Percentiles rank a stretch among this genome's conserved stretches.
phyloP scores from a whole-genome alignment of 2,113 vertebrate genomes.

The Hiodon alosoides region DNA sequence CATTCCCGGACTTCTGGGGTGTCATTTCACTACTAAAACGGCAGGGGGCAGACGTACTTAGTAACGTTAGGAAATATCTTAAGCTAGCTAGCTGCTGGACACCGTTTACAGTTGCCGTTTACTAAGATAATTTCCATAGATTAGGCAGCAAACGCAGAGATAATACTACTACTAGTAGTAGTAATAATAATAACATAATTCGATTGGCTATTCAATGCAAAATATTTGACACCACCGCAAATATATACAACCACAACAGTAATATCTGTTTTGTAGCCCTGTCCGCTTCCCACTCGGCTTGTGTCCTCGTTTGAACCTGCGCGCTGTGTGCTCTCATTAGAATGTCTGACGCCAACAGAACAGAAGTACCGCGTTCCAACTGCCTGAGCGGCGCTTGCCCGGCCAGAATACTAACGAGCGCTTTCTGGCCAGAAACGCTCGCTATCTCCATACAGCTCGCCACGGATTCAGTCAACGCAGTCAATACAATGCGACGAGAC shows the following conservation, averaged over 20 bases:
- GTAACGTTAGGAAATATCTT: background rate
- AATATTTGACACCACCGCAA: background rate
- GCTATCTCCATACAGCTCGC: constrained; percentile 10
- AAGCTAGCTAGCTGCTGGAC: constrained; percentile 5
- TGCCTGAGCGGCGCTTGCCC: constrained; percentile 31
- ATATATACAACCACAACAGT: too few species aligned
- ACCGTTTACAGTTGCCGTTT: background rate
- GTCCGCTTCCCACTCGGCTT: constrained; percentile 4
- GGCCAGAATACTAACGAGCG: constrained; percentile 34
- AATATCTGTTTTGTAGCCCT: background rate
- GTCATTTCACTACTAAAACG: background rate
- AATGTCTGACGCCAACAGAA: constrained; percentile 32
- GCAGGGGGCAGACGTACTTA: constrained; percentile 19
- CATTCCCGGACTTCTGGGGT: background rate
- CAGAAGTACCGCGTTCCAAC: constrained; percentile 29
- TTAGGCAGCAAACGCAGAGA: too few species aligned
- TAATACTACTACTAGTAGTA: too few species aligned
- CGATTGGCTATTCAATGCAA: background rate
- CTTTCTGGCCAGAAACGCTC: constrained; percentile 13
- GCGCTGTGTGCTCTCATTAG: constrained; percentile 25
- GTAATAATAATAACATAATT: background rate
- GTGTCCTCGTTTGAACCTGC: constrained; percentile 38
- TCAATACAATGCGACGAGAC: background rate
- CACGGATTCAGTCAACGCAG: constrained; percentile 7
- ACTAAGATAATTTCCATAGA: background rate